Conservation (phyloP, 2,888 invertebrate genomes). For the Parnassius orleans region DNA sequence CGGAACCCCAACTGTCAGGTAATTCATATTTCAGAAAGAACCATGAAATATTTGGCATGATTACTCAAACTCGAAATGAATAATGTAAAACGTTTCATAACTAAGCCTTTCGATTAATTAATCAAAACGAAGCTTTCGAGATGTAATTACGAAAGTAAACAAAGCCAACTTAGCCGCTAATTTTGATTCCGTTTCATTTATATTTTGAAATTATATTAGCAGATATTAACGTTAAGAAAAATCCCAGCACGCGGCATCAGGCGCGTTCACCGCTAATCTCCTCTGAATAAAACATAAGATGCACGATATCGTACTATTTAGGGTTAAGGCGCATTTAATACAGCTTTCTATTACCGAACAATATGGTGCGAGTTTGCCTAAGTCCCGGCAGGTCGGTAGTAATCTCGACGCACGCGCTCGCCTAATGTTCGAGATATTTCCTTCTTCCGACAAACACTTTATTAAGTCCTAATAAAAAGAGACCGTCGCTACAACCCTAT, state of each 20-base stretch:
- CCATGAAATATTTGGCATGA: no score
- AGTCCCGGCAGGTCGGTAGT: slow-evolving; percentile 44
- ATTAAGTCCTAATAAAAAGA: slow-evolving; percentile 73
- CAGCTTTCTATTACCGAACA: slow-evolving; percentile 65
- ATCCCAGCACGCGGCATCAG: slow-evolving; percentile 54
- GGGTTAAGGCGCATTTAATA: slow-evolving; percentile 70
- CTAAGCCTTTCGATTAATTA: slow-evolving; percentile 25
- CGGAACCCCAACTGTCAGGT: no score
- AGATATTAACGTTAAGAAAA: slow-evolving; percentile 62
- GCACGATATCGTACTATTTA: slow-evolving; percentile 71
- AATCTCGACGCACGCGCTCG: slow-evolving; percentile 49
- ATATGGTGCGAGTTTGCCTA: slow-evolving; percentile 44
- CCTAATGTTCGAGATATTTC: slow-evolving; percentile 48
- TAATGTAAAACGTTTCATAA: neutral
- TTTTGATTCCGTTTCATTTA: slow-evolving; percentile 31
- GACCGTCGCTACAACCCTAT: slow-evolving; percentile 28
- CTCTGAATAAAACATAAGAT: slow-evolving; percentile 77
- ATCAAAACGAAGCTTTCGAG: slow-evolving; percentile 11
- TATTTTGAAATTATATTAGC: slow-evolving; percentile 50
- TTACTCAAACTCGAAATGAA: neutral
- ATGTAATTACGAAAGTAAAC: neutral
- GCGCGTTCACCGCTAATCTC: slow-evolving; percentile 63
- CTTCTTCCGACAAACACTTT: slow-evolving; percentile 55
- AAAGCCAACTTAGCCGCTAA: neutral
- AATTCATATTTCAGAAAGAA: no score